Conservation (phyloP, 2,113 vertebrate genomes). For the Albula goreensis region DNA sequence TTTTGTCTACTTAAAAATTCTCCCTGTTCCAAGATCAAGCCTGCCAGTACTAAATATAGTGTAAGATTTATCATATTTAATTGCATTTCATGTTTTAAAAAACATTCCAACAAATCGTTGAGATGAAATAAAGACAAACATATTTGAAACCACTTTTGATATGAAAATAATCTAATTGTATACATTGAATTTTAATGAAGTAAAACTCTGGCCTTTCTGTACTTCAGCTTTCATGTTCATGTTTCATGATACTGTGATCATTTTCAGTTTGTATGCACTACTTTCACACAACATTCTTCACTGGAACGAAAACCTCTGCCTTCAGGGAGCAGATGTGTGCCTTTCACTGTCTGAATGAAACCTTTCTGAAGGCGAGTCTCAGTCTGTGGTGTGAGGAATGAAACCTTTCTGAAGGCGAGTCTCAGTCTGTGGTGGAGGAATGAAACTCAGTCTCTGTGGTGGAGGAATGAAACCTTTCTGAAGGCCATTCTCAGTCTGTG, state of each 20-base stretch:
- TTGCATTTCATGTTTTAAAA: no score
- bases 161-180: background rate
- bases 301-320: background rate
- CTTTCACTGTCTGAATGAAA: background rate
- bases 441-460: no score
- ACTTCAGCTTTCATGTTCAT: background rate
- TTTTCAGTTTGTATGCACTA: background rate
- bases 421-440: slow-evolving; percentile 47
- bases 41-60: no score
- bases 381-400: slow-evolving; percentile 37
- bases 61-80: no score
- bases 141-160: background rate
- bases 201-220: background rate
- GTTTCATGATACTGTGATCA: background rate
- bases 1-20: no score
- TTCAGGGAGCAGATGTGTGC: background rate
- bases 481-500: no score
- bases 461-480: no score
- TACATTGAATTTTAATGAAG: no score
- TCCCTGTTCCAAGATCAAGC: no score
- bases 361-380: slow-evolving; percentile 4
- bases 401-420: slow-evolving; percentile 1
- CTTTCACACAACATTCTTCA: background rate
- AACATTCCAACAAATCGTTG: no score
- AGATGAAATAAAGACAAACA: no score